These are phyloP conservation scores for Sparus aurata DNA, from an alignment of 2,797 vertebrate species.

Conservation along the genomic window DNA sequence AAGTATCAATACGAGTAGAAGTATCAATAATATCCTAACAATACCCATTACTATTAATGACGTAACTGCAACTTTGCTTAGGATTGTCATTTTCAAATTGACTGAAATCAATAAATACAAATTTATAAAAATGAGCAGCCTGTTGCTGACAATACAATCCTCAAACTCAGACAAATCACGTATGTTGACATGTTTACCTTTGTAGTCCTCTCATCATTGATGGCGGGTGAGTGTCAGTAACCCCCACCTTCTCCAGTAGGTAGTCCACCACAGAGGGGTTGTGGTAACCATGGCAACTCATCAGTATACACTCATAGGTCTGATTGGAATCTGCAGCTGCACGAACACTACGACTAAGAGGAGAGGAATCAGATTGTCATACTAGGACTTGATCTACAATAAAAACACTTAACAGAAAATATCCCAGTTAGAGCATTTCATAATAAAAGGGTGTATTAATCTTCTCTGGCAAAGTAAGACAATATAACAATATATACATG, in stretches of 20 bases:
- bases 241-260: conserved; percentile 91
- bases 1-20: too few species aligned
- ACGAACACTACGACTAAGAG: conserved; percentile 87
- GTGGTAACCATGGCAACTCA: conserved; percentile 91
- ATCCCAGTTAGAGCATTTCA: not conserved
- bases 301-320: conserved; percentile 91
- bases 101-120: not conserved
- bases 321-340: conserved; percentile 86
- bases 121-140: not conserved
- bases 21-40: too few species aligned
- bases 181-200: conserved; percentile 84
- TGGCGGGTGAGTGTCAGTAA: conserved; percentile 92
- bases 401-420: not conserved
- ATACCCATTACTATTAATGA: too few species aligned
- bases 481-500: too few species aligned
- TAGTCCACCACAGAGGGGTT: conserved; percentile 96
- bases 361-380: not conserved
- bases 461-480: too few species aligned
- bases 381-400: not conserved
- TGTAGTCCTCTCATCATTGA: conserved; percentile 97
- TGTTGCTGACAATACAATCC: not conserved
- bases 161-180: not conserved
- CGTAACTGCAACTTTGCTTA: not conserved
- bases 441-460: not conserved
- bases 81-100: not conserved